phyloP scores from a whole-genome alignment of 1,140 invertebrate species.

The Cheumatopsyche charites region DNA sequence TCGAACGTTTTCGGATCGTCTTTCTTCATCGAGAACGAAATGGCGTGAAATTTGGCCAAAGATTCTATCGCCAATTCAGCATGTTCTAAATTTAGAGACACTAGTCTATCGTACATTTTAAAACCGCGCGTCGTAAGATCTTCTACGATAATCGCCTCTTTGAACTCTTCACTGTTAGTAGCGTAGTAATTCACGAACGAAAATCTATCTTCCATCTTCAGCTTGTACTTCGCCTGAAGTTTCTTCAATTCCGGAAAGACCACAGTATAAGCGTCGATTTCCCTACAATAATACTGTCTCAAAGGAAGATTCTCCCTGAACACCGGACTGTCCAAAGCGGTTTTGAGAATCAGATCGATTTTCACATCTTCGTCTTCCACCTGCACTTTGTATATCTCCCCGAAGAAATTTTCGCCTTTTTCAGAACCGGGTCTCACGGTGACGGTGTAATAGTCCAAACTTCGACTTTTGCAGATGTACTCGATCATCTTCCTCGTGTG shows the following conservation, averaged over 20 bases:
- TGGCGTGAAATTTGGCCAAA: slow-evolving; percentile 63
- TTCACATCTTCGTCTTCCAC: slow-evolving; percentile 14
- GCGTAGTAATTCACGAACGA: slow-evolving; percentile 55
- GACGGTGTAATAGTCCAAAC: background rate
- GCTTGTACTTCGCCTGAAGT: slow-evolving; percentile 51
- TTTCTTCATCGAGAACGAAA: slow-evolving; percentile 59
- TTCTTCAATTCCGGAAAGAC: slow-evolving; percentile 52
- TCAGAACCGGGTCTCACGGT: slow-evolving; percentile 34
- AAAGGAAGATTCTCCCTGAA: slow-evolving; percentile 52
- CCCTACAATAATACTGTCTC: slow-evolving; percentile 51
- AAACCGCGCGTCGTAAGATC: slow-evolving; percentile 60
- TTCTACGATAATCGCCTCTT: slow-evolving; percentile 62
- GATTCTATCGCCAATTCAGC: slow-evolving; percentile 56
- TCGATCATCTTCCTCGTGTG: slow-evolving; percentile 3
- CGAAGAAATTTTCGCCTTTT: slow-evolving; percentile 55
- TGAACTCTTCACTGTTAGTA: slow-evolving; percentile 50
- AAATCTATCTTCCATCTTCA: slow-evolving; percentile 49
- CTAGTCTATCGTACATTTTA: slow-evolving; percentile 56
- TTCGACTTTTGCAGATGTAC: background rate
- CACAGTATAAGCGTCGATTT: slow-evolving; percentile 52
- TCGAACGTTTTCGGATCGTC: slow-evolving; percentile 52
- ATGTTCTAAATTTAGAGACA: slow-evolving; percentile 56
- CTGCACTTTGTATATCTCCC: slow-evolving; percentile 52
- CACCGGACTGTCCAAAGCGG: slow-evolving; percentile 50
- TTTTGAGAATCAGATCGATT: slow-evolving; percentile 50